These are phyloP conservation scores for Tiliacea aurago DNA, from an alignment of 2,888 invertebrate species.

Conservation along the genomic window DNA sequence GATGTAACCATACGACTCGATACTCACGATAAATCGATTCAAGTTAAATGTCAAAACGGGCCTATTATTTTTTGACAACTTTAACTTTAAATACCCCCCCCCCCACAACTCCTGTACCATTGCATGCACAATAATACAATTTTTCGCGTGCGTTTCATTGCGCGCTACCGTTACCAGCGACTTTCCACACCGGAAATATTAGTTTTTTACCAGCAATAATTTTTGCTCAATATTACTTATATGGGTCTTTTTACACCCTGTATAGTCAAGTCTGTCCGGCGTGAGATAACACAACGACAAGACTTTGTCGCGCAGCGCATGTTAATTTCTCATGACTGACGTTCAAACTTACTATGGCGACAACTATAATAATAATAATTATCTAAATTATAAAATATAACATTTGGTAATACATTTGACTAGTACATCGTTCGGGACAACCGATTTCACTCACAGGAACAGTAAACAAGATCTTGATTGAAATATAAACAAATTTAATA, in stretches of 20 bases:
- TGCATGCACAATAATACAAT: not conserved
- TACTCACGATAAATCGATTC: too few relatives aligned
- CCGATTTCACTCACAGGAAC: constrained; percentile 54
- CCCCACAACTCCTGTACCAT: not conserved
- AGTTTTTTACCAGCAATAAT: not conserved
- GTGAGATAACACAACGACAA: not conserved
- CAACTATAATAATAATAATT: constrained; percentile 64
- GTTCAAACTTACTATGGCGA: constrained; percentile 60
- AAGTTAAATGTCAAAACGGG: too few relatives aligned
- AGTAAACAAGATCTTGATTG: constrained; percentile 44
- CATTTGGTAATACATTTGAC: constrained; percentile 81
- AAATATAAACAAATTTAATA: constrained; percentile 44
- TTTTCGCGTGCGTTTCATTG: not conserved
- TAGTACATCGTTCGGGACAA: constrained; percentile 72
- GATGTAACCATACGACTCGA: too few relatives aligned
- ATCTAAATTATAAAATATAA: constrained; percentile 72
- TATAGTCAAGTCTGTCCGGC: not conserved
- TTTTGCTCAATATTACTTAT: not conserved
- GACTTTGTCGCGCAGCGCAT: not conserved
- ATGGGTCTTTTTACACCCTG: not conserved
- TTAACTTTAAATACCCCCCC: not conserved
- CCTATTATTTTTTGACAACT: too few relatives aligned
- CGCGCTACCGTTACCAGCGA: not conserved
- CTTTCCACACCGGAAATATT: not conserved
- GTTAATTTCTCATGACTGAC: constrained; percentile 15